Evolutionary conservation across 2,888 invertebrate species (phyloP), one percentile per base, ranked within the genome.

Genomic region (Phaonia tiefii): DNA sequence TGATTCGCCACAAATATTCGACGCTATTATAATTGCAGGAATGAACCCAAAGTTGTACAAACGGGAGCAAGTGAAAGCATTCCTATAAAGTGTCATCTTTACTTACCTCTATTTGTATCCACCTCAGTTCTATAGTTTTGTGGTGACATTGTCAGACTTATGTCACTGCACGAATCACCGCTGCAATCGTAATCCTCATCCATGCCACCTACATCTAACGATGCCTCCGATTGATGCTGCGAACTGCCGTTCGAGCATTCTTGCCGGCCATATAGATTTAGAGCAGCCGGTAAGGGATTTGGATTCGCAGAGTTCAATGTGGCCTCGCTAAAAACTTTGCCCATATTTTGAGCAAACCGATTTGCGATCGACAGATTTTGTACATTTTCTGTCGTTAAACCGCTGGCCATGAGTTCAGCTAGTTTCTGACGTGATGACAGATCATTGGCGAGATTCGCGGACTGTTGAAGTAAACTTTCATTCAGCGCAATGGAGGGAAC

Each of bases 71-170:
- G n/a, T n/a, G n/a, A n/a, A n/a, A n/a, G n/a, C n/a, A n/a, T n/a
- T n/a, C n/a, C n/a, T n/a, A n/a, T 31, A 31, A 31, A 31, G 31
- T 3, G 31, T 3, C 31, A 31, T 31, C 31, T 5, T 31, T 1
- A 54, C 54, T 63, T 86, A 90, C 90, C 90, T 90, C 86, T 84
- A 71, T 87, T 90, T 83, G 83, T 89, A 86, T 90, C 90, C 86
- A 88, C 75, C 80, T 89, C 89, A 75, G 84, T 83, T 37, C 84
- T 86, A 73, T 88, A 89, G 65, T 87, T 88, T 69, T 86, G 85
- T 11, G 91, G 90, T 4, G 91, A 91, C 89, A 91, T 89, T 63
- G 91, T 90, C 44, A 91, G 83, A 63, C 91, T 91, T 46, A 91
- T 90, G 82, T 91, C 91, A 76, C 91, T 91, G 80, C 90, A 89